phyloP scores from a whole-genome alignment of 2,113 vertebrate genomes.

The Xyliphius kryptos region DNA sequence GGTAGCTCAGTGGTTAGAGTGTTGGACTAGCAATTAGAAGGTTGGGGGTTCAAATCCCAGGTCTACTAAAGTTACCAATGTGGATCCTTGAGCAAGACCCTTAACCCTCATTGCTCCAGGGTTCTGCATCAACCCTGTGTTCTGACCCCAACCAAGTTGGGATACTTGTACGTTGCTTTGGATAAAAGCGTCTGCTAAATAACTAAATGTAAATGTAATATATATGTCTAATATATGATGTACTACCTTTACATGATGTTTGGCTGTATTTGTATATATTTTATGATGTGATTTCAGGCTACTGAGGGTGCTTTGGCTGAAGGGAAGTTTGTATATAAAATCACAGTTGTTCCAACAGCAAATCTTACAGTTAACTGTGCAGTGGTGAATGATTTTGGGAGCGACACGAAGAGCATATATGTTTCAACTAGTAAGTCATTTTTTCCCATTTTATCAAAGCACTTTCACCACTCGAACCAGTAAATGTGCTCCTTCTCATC shows the following conservation, averaged over 20 bases:
- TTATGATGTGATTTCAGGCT: constrained; percentile 56
- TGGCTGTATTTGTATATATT: neutral
- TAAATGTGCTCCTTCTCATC: neutral
- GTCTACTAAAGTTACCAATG: too few species aligned
- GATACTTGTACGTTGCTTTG: too few species aligned
- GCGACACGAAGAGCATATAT: constrained; percentile 69
- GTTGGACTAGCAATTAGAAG: too few species aligned
- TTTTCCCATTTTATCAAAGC: neutral
- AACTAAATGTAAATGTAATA: too few species aligned
- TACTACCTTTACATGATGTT: neutral
- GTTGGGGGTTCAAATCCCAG: too few species aligned
- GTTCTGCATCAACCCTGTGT: too few species aligned
- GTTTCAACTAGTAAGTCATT: constrained; percentile 86
- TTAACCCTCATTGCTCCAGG: too few species aligned
- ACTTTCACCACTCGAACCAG: neutral
- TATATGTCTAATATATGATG: too few species aligned
- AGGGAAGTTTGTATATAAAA: constrained; percentile 79
- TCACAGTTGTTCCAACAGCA: constrained; percentile 76
- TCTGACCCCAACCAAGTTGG: too few species aligned
- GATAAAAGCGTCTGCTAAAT: too few species aligned
- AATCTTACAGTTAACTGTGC: constrained; percentile 85
- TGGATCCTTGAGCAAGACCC: too few species aligned
- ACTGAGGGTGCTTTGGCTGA: constrained; percentile 72
- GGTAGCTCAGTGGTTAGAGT: too few species aligned
- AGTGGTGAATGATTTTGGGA: constrained; percentile 81